These are phyloP conservation scores for Pungitius pungitius DNA, from an alignment of 2,113 vertebrate species.

Conservation along the genomic window DNA sequence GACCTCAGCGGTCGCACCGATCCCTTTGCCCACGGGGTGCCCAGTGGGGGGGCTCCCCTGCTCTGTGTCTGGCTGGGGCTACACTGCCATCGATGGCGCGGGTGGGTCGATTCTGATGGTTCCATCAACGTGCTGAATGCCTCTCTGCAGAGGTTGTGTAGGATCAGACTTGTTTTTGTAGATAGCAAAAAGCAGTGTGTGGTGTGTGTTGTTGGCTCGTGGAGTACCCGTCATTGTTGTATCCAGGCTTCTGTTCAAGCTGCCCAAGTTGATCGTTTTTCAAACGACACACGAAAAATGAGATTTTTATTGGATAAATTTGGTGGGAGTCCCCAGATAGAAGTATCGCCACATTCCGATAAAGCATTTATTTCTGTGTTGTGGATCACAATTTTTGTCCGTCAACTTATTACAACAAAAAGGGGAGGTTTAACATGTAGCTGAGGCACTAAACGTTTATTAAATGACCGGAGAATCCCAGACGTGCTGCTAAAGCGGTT, in stretches of 20 bases:
- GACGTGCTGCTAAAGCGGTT: not conserved
- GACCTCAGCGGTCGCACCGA: conserved; percentile 56
- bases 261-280: not conserved
- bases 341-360: not conserved
- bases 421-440: not conserved
- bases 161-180: not conserved
- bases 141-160: not conserved
- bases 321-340: not conserved
- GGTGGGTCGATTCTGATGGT: conserved; percentile 38
- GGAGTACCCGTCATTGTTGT: not conserved
- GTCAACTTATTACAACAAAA: not conserved
- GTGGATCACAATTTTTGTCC: not conserved
- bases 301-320: no score
- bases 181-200: not conserved
- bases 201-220: not conserved
- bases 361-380: not conserved
- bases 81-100: conserved; percentile 14
- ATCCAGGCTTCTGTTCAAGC: not conserved
- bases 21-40: conserved; percentile 65
- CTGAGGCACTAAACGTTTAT: not conserved
- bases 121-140: not conserved
- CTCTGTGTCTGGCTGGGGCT: conserved; percentile 77
- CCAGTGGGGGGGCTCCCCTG: conserved; percentile 55
- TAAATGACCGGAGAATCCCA: not conserved
- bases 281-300: not conserved